A percentile compares a stretch with the other conserved stretches of the same genome.
These are phyloP conservation scores for Sitodiplosis mosellana DNA, from an alignment of 1,140 invertebrate genomes.

Conservation along the genomic window DNA sequence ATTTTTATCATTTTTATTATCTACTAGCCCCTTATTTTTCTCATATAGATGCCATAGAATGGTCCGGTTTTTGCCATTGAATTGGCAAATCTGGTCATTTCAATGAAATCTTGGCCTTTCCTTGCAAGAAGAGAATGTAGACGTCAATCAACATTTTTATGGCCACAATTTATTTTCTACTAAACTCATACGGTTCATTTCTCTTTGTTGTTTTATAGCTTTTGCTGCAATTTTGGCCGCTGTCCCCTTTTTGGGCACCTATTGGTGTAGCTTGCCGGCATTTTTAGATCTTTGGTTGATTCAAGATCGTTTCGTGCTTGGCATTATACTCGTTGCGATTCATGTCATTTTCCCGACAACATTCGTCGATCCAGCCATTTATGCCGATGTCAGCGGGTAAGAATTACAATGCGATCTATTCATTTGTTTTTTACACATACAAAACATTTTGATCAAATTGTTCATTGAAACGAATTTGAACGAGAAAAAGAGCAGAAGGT, in stretches of 20 bases:
- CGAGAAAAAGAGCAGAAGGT: not conserved
- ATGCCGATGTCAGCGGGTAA: constrained; percentile 94
- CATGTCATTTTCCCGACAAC: constrained; percentile 81
- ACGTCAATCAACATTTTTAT: no score
- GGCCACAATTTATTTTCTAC: no score
- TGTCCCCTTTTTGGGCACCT: constrained; percentile 85
- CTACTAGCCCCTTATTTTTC: not conserved
- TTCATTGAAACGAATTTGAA: no score
- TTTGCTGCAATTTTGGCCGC: constrained; percentile 83
- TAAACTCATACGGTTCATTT: constrained; percentile 8
- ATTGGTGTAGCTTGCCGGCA: constrained; percentile 84
- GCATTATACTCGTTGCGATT: constrained; percentile 57
- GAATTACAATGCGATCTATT: constrained; percentile 8
- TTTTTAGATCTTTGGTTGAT: constrained; percentile 87
- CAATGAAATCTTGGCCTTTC: no score
- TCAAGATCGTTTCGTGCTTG: constrained; percentile 52
- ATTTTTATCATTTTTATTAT: not conserved
- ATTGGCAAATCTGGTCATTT: no score
- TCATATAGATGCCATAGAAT: no score
- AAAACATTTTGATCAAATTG: not conserved
- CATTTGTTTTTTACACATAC: not conserved
- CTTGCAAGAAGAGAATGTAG: no score
- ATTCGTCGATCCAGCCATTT: constrained; percentile 85
- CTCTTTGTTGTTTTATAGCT: constrained; percentile 41
- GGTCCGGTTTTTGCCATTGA: no score